A percentile compares a stretch with the other conserved stretches of the same genome.
These are phyloP conservation scores for Hoplodrina blanda DNA, from an alignment of 2,888 invertebrate genomes.

Conservation along the genomic window DNA sequence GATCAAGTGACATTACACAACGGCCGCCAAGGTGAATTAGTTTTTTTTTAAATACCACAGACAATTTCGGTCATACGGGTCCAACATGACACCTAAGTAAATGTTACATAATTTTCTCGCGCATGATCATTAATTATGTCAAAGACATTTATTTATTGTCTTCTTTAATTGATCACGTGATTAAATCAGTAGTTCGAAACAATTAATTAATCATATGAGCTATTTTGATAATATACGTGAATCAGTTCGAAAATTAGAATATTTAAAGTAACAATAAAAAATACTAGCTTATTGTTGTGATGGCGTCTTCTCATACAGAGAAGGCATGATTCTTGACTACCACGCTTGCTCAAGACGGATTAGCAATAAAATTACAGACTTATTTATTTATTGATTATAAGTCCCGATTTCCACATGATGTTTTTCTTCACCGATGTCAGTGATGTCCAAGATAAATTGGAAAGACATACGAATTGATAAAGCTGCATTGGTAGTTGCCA, in stretches of 20 bases:
- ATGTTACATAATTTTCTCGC: neutral
- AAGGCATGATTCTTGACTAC: too few relatives aligned
- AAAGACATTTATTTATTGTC: conserved; percentile 26
- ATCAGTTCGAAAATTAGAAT: neutral
- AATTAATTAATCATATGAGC: neutral
- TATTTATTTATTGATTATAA: too few relatives aligned
- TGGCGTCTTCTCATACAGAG: too few relatives aligned
- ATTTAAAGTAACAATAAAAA: too few relatives aligned
- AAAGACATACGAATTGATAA: too few relatives aligned
- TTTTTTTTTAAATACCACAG: conserved; percentile 2
- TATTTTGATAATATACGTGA: neutral
- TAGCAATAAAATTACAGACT: too few relatives aligned
- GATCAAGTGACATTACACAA: neutral
- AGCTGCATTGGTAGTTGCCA: too few relatives aligned
- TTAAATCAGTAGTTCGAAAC: conserved; percentile 6
- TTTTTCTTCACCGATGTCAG: too few relatives aligned
- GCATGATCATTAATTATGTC: conserved; percentile 7
- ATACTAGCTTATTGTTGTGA: too few relatives aligned
- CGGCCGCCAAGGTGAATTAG: neutral
- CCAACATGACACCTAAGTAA: neutral
- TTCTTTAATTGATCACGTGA: neutral
- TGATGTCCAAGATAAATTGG: too few relatives aligned
- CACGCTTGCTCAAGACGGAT: too few relatives aligned
- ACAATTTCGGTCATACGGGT: neutral
- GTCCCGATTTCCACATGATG: too few relatives aligned